phyloP scores from a whole-genome alignment of 2,113 vertebrate genomes.

The Thoracochromis brauschi region DNA sequence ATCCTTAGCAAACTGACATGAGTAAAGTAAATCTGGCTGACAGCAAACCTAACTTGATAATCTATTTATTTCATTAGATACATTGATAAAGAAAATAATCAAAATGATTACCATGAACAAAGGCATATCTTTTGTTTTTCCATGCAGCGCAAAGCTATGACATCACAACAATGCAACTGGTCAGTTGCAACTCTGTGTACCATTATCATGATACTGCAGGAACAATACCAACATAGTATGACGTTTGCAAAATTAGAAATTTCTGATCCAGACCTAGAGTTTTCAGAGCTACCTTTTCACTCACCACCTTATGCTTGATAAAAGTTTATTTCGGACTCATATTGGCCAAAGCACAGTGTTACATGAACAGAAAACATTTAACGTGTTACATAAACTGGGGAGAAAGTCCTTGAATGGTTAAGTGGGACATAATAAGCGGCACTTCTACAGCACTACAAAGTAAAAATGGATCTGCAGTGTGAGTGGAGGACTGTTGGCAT shows the following conservation, averaged over 20 bases:
- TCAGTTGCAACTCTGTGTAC: neutral
- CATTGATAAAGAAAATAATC: neutral
- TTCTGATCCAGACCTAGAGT: neutral
- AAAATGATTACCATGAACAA: neutral
- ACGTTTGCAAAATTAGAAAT: accelerated
- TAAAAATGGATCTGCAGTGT: neutral
- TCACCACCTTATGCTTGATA: neutral
- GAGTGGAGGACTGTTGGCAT: neutral
- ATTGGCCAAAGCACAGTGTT: neutral
- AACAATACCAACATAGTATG: neutral
- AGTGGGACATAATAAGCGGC: neutral
- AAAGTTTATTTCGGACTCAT: neutral
- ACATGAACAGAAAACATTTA: neutral
- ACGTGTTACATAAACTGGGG: neutral
- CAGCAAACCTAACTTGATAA: neutral
- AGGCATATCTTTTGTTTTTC: neutral
- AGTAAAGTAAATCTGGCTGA: neutral
- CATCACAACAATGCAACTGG: neutral
- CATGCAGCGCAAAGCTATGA: neutral
- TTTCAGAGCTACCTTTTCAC: neutral
- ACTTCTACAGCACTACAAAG: neutral
- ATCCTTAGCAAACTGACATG: neutral
- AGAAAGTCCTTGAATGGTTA: neutral
- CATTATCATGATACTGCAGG: neutral
- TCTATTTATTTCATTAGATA: neutral